These are phyloP conservation scores for Tapirus indicus DNA, from an alignment of 2,797 vertebrate species.

Conservation along the genomic window DNA sequence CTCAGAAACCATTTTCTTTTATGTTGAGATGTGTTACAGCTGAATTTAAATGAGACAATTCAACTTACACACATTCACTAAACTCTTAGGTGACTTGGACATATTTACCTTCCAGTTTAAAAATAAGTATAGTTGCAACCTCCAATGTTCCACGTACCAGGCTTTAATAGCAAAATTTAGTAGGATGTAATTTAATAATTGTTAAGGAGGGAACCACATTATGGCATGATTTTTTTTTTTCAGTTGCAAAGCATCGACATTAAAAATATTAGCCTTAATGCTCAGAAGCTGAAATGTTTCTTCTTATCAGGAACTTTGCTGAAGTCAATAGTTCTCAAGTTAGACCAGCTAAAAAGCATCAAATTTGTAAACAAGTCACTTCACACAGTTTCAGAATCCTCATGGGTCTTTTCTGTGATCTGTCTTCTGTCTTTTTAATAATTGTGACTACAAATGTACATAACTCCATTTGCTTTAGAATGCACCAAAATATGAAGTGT, in stretches of 20 bases:
- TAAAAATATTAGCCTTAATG: background rate
- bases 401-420: background rate
- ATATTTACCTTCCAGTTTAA: background rate
- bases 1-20: background rate
- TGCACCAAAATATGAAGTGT: background rate
- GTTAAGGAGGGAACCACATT: background rate
- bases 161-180: background rate
- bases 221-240: constrained; percentile 1
- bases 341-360: background rate
- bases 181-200: background rate
- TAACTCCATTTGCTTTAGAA: background rate
- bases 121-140: background rate
- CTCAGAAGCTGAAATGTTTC: background rate
- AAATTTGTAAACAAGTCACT: background rate
- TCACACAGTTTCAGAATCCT: background rate
- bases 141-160: constrained; percentile 10
- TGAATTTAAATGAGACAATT: constrained; percentile 50
- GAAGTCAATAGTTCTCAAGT: background rate
- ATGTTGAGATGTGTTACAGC: background rate
- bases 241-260: background rate
- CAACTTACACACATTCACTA: background rate
- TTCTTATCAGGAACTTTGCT: background rate
- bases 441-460: background rate
- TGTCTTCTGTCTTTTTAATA: background rate
- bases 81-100: constrained; percentile 39